Conservation (phyloP, 1,140 invertebrate species). For the Lepidurus couesii region DNA sequence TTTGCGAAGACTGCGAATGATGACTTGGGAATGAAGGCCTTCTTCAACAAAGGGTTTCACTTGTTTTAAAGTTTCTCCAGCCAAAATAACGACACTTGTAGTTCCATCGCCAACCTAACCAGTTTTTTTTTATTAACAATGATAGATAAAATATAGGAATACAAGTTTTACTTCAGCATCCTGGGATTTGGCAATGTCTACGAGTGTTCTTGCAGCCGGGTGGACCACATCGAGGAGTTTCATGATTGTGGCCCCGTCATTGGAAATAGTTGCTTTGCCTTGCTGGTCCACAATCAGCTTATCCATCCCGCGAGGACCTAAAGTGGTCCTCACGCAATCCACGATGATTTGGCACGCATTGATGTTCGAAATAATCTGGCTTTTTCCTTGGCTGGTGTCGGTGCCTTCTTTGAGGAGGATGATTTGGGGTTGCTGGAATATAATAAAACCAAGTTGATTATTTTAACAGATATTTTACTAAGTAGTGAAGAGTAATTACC, state of each 20-base stretch:
- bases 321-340: conserved; percentile 91
- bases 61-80: conserved; percentile 93
- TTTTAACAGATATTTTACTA: neutral
- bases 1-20: conserved; percentile 79
- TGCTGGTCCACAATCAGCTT: conserved; percentile 90
- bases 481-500: neutral
- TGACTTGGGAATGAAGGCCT: conserved; percentile 88
- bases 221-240: conserved; percentile 95
- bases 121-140: neutral
- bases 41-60: conserved; percentile 95
- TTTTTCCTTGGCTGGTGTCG: conserved; percentile 90
- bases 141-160: neutral
- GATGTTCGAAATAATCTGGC: conserved; percentile 96
- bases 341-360: conserved; percentile 97
- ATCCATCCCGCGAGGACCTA: conserved; percentile 98
- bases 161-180: conserved; percentile 81
- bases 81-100: conserved; percentile 89
- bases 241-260: conserved; percentile 98
- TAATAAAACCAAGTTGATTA: conserved; percentile 33
- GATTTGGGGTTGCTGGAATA: conserved; percentile 89
- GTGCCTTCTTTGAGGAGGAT: conserved; percentile 97
- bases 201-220: conserved; percentile 93
- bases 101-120: conserved; percentile 93
- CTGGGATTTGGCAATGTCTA: conserved; percentile 98
- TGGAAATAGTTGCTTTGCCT: conserved; percentile 93